These are phyloP conservation scores for Eilema griseolum DNA, from an alignment of 2,888 invertebrate genomes.

Conservation along the genomic window DNA sequence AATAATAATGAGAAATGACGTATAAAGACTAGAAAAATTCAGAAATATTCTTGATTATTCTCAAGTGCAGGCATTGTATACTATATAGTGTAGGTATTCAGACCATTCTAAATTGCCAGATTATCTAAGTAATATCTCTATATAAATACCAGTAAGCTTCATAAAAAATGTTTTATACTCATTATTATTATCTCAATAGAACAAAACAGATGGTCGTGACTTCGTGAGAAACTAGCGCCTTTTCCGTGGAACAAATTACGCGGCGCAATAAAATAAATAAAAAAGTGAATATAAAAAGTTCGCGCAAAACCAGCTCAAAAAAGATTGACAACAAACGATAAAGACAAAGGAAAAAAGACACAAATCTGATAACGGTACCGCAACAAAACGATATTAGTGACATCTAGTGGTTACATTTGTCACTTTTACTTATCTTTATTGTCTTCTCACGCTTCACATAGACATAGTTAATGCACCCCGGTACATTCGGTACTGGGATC, in stretches of 20 bases:
- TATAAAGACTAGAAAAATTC: background rate
- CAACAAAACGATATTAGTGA: conserved; percentile 26
- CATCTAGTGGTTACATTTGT: conserved; percentile 26
- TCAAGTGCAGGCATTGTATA: too few species aligned
- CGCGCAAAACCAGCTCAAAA: background rate
- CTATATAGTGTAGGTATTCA: too few species aligned
- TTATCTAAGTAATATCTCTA: background rate
- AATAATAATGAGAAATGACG: background rate
- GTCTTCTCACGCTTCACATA: too few species aligned
- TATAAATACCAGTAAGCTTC: background rate
- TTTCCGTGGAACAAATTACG: background rate
- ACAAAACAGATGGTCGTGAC: background rate
- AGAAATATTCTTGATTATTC: background rate
- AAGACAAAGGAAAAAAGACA: conserved; percentile 24
- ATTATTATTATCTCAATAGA: background rate
- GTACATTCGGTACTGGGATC: too few species aligned
- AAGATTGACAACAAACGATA: conserved; percentile 22
- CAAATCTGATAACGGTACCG: conserved; percentile 34
- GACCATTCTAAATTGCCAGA: background rate
- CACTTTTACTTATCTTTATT: conserved; percentile 38
- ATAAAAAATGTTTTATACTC: background rate
- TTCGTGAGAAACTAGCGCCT: background rate
- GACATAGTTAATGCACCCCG: too few species aligned
- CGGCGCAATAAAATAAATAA: background rate
- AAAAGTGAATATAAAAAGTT: background rate